Evolutionary conservation across 2,797 vertebrate species (phyloP).

Genomic region (Ciconia nigra): DNA sequence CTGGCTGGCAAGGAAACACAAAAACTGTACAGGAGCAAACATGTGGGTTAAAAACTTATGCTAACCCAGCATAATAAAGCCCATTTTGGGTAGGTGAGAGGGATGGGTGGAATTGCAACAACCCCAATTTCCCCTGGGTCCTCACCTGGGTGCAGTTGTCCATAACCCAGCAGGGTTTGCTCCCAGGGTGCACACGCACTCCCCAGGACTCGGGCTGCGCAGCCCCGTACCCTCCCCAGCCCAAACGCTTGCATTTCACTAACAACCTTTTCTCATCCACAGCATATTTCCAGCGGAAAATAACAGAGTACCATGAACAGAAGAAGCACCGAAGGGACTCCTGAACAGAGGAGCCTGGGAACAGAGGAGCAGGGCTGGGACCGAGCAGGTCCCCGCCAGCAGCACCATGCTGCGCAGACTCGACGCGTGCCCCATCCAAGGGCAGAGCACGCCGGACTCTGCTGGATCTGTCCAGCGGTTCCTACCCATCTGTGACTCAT

Average conservation of each 20-base stretch:
- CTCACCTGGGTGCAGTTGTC: not conserved
- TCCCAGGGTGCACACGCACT: not conserved
- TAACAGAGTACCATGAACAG: conserved; percentile 71
- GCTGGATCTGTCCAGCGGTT: not conserved
- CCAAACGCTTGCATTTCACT: not conserved
- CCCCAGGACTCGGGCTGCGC: not conserved
- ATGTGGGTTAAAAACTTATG: rapidly evolving
- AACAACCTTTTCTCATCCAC: not conserved
- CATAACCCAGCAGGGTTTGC: rapidly evolving
- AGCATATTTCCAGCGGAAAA: conserved; percentile 76
- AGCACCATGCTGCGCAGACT: not conserved
- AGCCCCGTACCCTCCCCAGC: not conserved
- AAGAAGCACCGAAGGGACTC: conserved; percentile 70
- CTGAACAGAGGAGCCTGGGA: conserved; percentile 50
- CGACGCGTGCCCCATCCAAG: not conserved
- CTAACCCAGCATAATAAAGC: not conserved
- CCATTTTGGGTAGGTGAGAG: not conserved
- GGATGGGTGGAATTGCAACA: not conserved
- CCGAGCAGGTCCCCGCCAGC: not conserved
- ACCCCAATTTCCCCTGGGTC: rapidly evolving
- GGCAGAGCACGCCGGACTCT: not conserved
- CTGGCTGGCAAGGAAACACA: not conserved
- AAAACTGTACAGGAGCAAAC: not conserved
- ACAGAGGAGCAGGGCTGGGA: not conserved
- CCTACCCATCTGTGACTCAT: not conserved